Conservation (phyloP, 1,140 invertebrate genomes). For the Pseudobourletiella spinata region DNA sequence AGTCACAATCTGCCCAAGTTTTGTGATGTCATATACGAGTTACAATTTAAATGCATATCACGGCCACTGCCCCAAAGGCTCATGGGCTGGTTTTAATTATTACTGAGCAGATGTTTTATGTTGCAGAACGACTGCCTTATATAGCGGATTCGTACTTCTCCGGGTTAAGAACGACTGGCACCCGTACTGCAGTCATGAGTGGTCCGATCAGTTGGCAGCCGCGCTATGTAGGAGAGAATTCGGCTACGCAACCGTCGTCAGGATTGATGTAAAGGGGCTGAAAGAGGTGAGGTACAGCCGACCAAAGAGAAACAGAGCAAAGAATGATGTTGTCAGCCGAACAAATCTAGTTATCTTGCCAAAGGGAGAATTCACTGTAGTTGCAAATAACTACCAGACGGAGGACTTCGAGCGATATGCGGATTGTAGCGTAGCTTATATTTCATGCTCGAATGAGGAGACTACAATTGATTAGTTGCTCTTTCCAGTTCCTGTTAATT, state of each 20-base stretch:
- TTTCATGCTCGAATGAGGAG: not conserved
- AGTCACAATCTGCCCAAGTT: too few relatives aligned
- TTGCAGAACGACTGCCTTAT: not conserved
- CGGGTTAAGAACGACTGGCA: not conserved
- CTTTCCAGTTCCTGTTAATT: not conserved
- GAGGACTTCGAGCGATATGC: not conserved
- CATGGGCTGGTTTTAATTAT: not conserved
- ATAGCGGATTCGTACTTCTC: not conserved
- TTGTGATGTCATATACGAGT: too few relatives aligned
- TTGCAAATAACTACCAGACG: not conserved
- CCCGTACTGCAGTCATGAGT: conserved; percentile 2
- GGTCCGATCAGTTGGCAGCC: not conserved
- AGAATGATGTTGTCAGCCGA: not conserved
- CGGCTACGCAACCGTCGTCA: not conserved
- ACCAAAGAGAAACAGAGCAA: not conserved
- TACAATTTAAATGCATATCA: too few relatives aligned
- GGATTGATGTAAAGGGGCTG: not conserved
- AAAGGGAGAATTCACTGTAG: not conserved
- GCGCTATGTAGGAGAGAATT: not conserved
- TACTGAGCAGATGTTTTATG: not conserved
- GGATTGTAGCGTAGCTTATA: not conserved
- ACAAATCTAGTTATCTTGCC: not conserved
- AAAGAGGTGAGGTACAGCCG: not conserved
- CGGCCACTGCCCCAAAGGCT: too few relatives aligned
- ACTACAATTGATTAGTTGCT: too few relatives aligned